Evolutionary conservation across 1,140 invertebrate genomes (phyloP), one percentile per base, ranked within the genome.

Genomic region (Dolichoris vasculosae): DNA sequence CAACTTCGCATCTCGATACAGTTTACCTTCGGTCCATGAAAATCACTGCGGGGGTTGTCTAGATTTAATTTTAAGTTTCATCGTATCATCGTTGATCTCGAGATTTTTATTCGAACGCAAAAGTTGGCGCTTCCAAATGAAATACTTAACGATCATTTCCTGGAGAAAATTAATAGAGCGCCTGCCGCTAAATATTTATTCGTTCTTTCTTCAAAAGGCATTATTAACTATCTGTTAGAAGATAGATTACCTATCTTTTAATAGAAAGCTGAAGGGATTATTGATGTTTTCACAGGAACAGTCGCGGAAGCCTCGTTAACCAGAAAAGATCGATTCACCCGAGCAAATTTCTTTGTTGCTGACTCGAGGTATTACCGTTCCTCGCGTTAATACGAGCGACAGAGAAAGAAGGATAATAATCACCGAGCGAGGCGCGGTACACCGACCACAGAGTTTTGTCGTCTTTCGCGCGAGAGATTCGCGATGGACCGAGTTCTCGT

Each of bases 241-340:
- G 48, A 51, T 51, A 15, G 1, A 51, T 17, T 51, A 2, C 15
- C 48, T n/a, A n/a, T n/a, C n/a, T n/a, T n/a, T 51, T 17, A 17
- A 51, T 51, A 40, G 32, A 40, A 23, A 67, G 79, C 63, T 26
- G 4, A 40, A 40, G 51, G 43, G n/a, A 78, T 78, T 69, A 78
- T 84, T 78, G 75, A 78, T 75, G 48, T 84, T 84, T 84, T 84
- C 63, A 46, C 71, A 43, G 23, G 23, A 55, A 69, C 59, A 7
- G 32, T 80, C 9, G 64, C 79, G 40, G 15, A 69, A 48, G 40
- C 13, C 80, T 73, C 80, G 23, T 82, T 59, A 73, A 32, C 38
- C 48, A 69, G 1, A 55, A 26, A 32, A 73, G 30, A 64, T 40
- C 23, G n/a, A 69, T 82, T 59, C 26, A 11, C 32, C 69, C 43